phyloP scores from a whole-genome alignment of 2,797 vertebrate genomes.

The Darevskia nairensis region DNA sequence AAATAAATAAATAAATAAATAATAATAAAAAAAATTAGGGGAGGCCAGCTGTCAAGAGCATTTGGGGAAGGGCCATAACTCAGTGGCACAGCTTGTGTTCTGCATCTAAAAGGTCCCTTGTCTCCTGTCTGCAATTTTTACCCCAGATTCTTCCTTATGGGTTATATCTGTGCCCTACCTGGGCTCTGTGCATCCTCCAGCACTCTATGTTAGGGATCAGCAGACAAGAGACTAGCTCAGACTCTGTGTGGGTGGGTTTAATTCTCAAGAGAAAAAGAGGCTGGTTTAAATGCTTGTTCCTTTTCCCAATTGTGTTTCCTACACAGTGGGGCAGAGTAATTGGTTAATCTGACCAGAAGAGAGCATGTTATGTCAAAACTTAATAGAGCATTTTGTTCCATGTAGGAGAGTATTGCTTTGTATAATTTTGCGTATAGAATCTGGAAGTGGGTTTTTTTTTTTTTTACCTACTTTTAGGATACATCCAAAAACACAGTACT shows the following conservation, averaged over 20 bases:
- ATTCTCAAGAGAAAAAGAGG: background rate
- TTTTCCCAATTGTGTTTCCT: background rate
- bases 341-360: slow-evolving; percentile 14
- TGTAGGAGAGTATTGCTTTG: background rate
- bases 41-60: too few relatives aligned
- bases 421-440: background rate
- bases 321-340: background rate
- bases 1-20: too few relatives aligned
- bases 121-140: background rate
- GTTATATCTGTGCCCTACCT: background rate
- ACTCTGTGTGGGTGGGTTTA: background rate
- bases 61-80: too few relatives aligned
- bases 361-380: slow-evolving; percentile 3
- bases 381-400: background rate
- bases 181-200: background rate
- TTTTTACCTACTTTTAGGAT: background rate
- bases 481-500: background rate
- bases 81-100: too few relatives aligned
- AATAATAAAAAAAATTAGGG: too few relatives aligned
- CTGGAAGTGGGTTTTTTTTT: background rate
- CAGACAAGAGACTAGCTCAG: background rate
- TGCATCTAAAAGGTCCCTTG: too few relatives aligned
- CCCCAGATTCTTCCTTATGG: background rate
- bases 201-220: background rate
- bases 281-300: background rate